These are phyloP conservation scores for Lophochroa leadbeateri DNA, from an alignment of 2,113 vertebrate genomes.

Conservation along the genomic window DNA sequence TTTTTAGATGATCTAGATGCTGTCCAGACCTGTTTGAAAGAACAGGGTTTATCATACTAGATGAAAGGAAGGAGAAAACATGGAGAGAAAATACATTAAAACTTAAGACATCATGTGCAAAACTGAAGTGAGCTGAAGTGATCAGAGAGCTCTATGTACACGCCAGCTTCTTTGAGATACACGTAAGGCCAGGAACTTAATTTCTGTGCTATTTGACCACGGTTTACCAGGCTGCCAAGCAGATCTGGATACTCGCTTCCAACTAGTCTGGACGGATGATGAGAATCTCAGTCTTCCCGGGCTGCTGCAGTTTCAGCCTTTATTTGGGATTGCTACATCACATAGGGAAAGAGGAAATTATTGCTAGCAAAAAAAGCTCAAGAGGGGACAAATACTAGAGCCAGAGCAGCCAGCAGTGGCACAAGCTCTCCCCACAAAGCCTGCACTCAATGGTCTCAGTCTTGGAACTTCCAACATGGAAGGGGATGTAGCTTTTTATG, in stretches of 20 bases:
- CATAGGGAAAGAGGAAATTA: not conserved
- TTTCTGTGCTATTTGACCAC: conserved; percentile 2
- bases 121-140: not conserved
- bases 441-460: not conserved
- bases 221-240: not conserved
- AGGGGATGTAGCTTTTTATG: not conserved
- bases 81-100: not conserved
- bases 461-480: not conserved
- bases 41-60: not conserved
- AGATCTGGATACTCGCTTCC: not conserved
- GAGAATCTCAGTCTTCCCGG: not conserved
- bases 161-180: not conserved
- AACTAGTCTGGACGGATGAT: not conserved
- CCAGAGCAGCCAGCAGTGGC: not conserved
- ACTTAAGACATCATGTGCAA: not conserved
- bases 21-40: not conserved
- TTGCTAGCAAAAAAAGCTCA: not conserved
- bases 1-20: not conserved
- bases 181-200: not conserved
- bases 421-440: not conserved
- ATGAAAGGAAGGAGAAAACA: not conserved
- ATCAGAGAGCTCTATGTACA: not conserved
- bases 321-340: not conserved
- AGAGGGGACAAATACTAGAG: not conserved
- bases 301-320: not conserved